These are phyloP conservation scores for Cephus cinctus DNA, from an alignment of 1,140 invertebrate genomes.

Conservation along the genomic window DNA sequence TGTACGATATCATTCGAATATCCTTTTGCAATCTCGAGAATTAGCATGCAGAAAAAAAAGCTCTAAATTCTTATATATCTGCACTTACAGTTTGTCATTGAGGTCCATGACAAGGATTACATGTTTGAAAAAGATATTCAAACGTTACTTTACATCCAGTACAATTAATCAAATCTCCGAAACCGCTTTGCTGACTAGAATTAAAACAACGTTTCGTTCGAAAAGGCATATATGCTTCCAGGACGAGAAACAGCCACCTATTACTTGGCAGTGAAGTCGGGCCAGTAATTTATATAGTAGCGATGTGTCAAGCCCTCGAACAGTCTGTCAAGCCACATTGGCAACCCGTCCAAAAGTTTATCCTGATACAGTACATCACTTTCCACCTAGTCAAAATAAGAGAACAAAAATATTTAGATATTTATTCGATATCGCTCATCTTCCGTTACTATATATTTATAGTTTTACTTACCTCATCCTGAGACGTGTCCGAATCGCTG, in stretches of 20 bases:
- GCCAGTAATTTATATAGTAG: constrained; percentile 97
- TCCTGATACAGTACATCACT: constrained; percentile 60
- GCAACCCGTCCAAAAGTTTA: constrained; percentile 85
- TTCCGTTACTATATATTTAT: constrained; percentile 10
- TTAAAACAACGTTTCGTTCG: constrained; percentile 14
- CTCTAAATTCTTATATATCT: too few relatives aligned
- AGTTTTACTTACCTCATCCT: constrained; percentile 58
- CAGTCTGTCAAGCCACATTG: constrained; percentile 94
- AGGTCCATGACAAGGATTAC: too few relatives aligned
- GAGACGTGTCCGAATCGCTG: constrained; percentile 69
- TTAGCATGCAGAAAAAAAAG: too few relatives aligned
- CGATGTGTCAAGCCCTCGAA: constrained; percentile 94
- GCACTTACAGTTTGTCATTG: too few relatives aligned
- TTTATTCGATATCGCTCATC: too few relatives aligned
- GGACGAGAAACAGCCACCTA: constrained; percentile 1
- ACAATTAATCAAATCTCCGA: too few relatives aligned
- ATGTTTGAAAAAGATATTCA: too few relatives aligned
- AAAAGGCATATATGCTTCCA: not conserved
- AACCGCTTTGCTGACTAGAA: constrained; percentile 22
- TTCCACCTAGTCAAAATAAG: constrained; percentile 32
- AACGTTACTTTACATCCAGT: too few relatives aligned
- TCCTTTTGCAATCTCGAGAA: constrained; percentile 8
- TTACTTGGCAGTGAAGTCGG: constrained; percentile 77
- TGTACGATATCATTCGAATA: constrained; percentile 9
- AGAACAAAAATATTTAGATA: not conserved